Base-by-base conservation (phyloP, 2,888 invertebrate genomes). In the Hypomecis atomaria region DNA sequence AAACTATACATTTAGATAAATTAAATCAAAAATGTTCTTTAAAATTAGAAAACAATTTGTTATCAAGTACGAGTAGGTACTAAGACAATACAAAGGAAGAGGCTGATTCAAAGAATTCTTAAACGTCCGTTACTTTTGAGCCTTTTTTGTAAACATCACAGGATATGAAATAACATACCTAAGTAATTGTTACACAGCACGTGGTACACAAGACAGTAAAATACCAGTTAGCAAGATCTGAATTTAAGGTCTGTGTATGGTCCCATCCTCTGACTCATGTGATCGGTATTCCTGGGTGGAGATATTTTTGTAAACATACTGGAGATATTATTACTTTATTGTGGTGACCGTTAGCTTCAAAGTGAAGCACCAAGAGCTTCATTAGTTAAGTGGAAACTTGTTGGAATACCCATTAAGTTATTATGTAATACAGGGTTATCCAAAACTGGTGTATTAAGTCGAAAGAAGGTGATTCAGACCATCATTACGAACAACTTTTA, bases 211-310 rank as follows among this genome's bases (percentile, higher is more conserved):
- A 8, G 5, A 9, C 52, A 52, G 2, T 52, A 33, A 10, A 40
- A 40, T 42, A n/a, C 40, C 40, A 52, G 40, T 33, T 40, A 33
- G 9, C 23, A 37, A 6, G 37, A 23, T 23, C 23, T 36, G n/a
- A 48, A 8, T 37, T 5, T 37, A 52, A 40, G 52, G 52, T 52
- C 52, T 33, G 23, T 6, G 6, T 23, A 23, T 52, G 40, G 43
- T 11, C 55, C 42, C 61, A 63, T 65, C 68, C 66, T 54, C 53
- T 72, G 71, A 72, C 65, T 72, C 71, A 72, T 50, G 45, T 53
- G 52, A 52, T 67, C 6, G 71, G 69, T 63, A 72, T 72, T 68
- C 62, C 56, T 57, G 49, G 64, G 62, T 11, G 56, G 52, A 43
- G 54, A 45, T 54, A 59, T n/a, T n/a, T n/a, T n/a, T n/a, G n/a